Percentiles rank a stretch among this genome's conserved stretches.
These are phyloP conservation scores for Heterotis niloticus DNA, from an alignment of 2,113 vertebrate species.

Conservation along the genomic window DNA sequence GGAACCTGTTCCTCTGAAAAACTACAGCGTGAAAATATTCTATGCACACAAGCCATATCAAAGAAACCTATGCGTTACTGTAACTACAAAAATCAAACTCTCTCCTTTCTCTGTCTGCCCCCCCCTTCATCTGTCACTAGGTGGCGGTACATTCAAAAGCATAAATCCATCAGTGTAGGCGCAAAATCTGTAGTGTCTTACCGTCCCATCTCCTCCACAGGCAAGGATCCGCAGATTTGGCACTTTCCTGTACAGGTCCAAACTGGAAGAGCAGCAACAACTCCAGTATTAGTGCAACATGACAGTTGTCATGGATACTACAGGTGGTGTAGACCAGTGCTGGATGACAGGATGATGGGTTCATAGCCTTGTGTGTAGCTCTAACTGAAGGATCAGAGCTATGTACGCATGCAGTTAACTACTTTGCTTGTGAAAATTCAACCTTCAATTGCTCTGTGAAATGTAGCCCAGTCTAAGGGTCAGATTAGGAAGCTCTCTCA, in stretches of 20 bases:
- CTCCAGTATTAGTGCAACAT: not conserved
- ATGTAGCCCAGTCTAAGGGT: no score
- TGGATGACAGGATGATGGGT: no score
- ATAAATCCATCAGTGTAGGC: not conserved
- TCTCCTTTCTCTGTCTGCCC: not conserved
- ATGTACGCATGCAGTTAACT: not conserved
- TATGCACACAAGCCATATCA: not conserved
- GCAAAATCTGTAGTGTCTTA: constrained; percentile 51
- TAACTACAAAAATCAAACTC: not conserved
- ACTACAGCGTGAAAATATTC: not conserved
- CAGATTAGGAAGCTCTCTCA: no score
- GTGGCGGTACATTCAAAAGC: not conserved
- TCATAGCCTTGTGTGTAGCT: no score
- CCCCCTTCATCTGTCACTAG: not conserved
- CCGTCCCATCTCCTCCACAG: constrained; percentile 92
- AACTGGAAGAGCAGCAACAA: constrained; percentile 53
- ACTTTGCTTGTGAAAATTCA: no score
- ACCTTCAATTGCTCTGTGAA: no score
- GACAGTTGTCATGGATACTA: not conserved
- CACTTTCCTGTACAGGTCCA: constrained; percentile 96
- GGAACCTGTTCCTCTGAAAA: not conserved
- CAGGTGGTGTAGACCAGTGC: not conserved
- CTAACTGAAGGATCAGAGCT: not conserved
- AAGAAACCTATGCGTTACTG: not conserved
- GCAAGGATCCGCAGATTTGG: constrained; percentile 94